A percentile compares a stretch with the other conserved stretches of the same genome.
phyloP scores from a whole-genome alignment of 2,888 invertebrate species.

The Drosophila rubida region DNA sequence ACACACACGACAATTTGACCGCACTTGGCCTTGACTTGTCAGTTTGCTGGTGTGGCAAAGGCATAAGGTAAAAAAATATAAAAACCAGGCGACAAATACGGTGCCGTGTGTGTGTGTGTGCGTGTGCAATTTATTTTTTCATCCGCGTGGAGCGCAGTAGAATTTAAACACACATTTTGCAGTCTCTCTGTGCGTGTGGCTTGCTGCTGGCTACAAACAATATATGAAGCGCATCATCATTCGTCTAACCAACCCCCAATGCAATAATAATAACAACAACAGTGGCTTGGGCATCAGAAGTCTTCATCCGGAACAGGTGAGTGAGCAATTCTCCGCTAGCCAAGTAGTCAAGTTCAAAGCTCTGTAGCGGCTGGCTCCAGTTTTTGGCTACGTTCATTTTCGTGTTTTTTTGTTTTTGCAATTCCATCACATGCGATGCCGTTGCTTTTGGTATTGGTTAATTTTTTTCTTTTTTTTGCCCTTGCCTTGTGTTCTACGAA shows the following conservation, averaged over 20 bases:
- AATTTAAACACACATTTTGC: slow-evolving; percentile 19
- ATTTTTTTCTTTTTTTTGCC: slow-evolving; percentile 30
- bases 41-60: slow-evolving; percentile 17
- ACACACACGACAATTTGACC: slow-evolving; percentile 32
- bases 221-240: slow-evolving; percentile 1
- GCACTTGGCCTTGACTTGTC: slow-evolving; percentile 37
- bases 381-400: slow-evolving; percentile 25
- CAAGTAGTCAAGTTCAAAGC: slow-evolving; percentile 32
- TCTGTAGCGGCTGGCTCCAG: slow-evolving; percentile 23
- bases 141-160: slow-evolving; percentile 63
- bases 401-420: slow-evolving; percentile 27
- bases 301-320: slow-evolving; percentile 55
- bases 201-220: slow-evolving; percentile 13
- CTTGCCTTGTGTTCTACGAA: slow-evolving; percentile 39
- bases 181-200: slow-evolving; percentile 48
- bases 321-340: slow-evolving; percentile 19
- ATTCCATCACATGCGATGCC: slow-evolving; percentile 35
- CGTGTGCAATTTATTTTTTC: slow-evolving; percentile 62
- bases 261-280: slow-evolving; percentile 23
- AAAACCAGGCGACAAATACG: slow-evolving; percentile 19
- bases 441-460: slow-evolving; percentile 37
- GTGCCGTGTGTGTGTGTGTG: slow-evolving; percentile 35
- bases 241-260: slow-evolving; percentile 39
- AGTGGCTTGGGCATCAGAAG: slow-evolving; percentile 16
- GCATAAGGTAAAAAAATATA: slow-evolving; percentile 16